These are phyloP conservation scores for Exephanes ischioxanthus DNA, from an alignment of 2,888 invertebrate genomes.

Conservation along the genomic window DNA sequence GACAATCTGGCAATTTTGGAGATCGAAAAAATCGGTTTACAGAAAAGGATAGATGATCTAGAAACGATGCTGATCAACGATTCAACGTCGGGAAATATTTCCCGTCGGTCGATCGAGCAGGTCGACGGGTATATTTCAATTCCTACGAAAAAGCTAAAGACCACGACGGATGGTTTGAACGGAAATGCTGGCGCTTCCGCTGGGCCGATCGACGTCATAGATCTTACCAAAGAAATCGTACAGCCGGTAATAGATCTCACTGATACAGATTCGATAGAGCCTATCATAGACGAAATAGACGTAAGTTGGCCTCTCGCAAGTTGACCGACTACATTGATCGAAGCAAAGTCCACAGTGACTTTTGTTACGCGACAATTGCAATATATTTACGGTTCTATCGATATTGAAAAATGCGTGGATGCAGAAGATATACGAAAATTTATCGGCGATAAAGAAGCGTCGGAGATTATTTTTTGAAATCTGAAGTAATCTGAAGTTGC, in stretches of 20 bases:
- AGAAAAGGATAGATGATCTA: constrained; percentile 47
- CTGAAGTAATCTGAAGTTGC: not conserved
- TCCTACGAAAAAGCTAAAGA: constrained; percentile 51
- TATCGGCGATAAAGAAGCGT: not conserved
- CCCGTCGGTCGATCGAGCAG: not conserved
- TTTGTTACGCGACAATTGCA: constrained; percentile 9
- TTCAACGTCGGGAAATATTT: not conserved
- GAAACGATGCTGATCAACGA: constrained; percentile 27
- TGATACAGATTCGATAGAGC: constrained; percentile 35
- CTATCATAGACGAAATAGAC: not conserved
- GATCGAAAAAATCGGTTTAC: constrained; percentile 49
- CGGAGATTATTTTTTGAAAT: not conserved
- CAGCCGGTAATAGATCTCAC: constrained; percentile 54
- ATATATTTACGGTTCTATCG: constrained; percentile 1
- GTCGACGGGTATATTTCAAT: not conserved
- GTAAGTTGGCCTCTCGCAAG: constrained; percentile 2
- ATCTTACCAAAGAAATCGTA: constrained; percentile 53
- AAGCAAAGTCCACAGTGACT: constrained; percentile 6
- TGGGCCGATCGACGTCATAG: constrained; percentile 50
- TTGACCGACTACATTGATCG: constrained; percentile 11
- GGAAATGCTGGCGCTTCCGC: constrained; percentile 9
- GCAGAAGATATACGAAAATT: not conserved
- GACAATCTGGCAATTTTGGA: constrained; percentile 44
- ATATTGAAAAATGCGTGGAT: not conserved
- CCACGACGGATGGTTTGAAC: constrained; percentile 20